These are phyloP conservation scores for Tor tambroides DNA, from an alignment of 2,113 vertebrate species.

Conservation along the genomic window DNA sequence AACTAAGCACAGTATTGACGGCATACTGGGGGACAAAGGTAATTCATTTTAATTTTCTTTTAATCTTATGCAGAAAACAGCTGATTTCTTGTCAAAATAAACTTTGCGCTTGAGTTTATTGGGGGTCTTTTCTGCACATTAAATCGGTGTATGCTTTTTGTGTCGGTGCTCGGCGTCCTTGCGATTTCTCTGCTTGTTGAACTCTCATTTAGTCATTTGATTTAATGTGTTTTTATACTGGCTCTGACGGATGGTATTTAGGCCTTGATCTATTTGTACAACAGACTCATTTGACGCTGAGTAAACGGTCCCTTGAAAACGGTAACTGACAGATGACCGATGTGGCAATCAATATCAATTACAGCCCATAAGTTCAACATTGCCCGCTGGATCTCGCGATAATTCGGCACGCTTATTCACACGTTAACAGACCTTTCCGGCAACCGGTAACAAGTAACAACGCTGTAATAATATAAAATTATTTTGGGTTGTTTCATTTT, in stretches of 20 bases:
- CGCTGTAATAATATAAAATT: background rate
- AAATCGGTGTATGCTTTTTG: constrained; percentile 4
- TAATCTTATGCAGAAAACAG: background rate
- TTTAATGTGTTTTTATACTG: constrained; percentile 71
- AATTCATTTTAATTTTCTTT: constrained; percentile 55
- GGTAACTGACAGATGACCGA: constrained; percentile 83
- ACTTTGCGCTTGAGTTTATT: background rate
- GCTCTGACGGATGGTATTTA: constrained; percentile 58
- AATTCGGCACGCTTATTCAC: constrained; percentile 44
- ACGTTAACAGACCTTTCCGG: constrained; percentile 51
- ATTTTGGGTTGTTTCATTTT: background rate
- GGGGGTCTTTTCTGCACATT: background rate
- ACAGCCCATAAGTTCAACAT: constrained; percentile 50
- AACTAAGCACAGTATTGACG: constrained; percentile 97
- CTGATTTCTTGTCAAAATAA: background rate
- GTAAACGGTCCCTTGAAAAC: constrained; percentile 85
- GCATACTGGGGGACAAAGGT: constrained; percentile 97
- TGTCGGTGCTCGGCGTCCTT: constrained; percentile 21
- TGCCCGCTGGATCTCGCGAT: constrained; percentile 39
- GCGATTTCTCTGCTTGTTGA: constrained; percentile 54
- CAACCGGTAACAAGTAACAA: background rate
- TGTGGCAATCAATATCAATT: constrained; percentile 87
- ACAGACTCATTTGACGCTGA: constrained; percentile 74
- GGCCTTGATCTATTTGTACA: constrained; percentile 80
- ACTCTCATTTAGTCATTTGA: constrained; percentile 57